Evolutionary conservation across 2,113 vertebrate species (phyloP).

Genomic region (Brachypteracias leptosomus): DNA sequence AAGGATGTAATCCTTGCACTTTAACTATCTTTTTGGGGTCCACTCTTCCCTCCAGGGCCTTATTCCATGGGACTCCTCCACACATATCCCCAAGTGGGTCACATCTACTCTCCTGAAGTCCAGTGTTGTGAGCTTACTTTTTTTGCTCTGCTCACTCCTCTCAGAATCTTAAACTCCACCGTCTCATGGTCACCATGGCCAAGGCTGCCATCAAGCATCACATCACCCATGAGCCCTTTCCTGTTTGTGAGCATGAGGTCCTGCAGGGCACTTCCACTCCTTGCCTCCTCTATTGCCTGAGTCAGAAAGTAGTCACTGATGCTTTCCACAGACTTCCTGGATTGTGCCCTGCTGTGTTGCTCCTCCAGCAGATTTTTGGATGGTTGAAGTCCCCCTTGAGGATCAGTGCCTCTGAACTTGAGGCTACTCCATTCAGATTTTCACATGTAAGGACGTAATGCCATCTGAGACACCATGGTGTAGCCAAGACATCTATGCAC

Average conservation of each 20-base stretch:
- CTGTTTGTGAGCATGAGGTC: not conserved
- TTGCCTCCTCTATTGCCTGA: not conserved
- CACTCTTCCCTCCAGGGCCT: not conserved
- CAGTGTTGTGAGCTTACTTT: not conserved
- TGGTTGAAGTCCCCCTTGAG: not conserved
- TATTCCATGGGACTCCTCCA: not conserved
- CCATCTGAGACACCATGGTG: not conserved
- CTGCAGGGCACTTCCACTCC: not conserved
- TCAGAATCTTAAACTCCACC: not conserved
- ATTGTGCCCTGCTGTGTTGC: not conserved
- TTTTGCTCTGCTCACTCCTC: not conserved
- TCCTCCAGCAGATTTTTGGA: not conserved
- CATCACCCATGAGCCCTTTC: not conserved
- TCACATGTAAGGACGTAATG: not conserved
- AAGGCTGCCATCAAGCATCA: not conserved
- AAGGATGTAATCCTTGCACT: not conserved
- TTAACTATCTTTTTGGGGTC: not conserved
- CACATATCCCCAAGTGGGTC: not conserved
- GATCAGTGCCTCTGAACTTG: not conserved
- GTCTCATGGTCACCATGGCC: not conserved
- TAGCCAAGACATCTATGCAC: not conserved
- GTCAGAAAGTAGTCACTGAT: not conserved
- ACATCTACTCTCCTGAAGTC: not conserved
- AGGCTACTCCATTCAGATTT: not conserved
- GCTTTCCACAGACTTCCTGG: not conserved